Conservation (phyloP, 1,140 invertebrate genomes). For the Ceratosolen solmsi region DNA sequence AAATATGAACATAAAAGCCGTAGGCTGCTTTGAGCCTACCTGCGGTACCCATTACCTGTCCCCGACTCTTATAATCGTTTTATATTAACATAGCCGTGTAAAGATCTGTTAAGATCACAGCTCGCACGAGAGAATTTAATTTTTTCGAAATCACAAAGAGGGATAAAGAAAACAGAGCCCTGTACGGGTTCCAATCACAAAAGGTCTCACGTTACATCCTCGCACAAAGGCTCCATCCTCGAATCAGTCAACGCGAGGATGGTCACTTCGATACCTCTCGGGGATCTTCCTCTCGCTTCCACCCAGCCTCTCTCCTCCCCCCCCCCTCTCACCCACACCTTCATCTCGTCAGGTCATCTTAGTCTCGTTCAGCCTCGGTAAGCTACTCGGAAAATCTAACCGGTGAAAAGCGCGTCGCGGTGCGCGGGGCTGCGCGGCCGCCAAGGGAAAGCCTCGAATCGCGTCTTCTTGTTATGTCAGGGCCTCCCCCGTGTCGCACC, state of each 20-base stretch:
- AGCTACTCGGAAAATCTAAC: neutral
- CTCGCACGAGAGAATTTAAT: neutral
- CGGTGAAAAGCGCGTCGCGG: neutral
- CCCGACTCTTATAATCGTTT: neutral
- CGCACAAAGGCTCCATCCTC: slow-evolving; percentile 51
- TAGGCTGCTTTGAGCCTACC: neutral
- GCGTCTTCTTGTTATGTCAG: slow-evolving; percentile 62
- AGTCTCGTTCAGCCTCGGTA: no score
- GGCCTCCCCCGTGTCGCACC: slow-evolving; percentile 24
- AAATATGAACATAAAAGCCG: neutral
- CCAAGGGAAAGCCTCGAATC: neutral
- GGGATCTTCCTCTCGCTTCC: slow-evolving; percentile 52
- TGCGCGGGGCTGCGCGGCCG: no score
- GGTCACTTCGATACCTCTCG: slow-evolving; percentile 63
- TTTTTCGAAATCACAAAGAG: slow-evolving; percentile 1
- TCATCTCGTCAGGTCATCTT: no score
- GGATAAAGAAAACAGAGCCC: slow-evolving; percentile 6
- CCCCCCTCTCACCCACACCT: neutral
- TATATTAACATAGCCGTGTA: neutral
- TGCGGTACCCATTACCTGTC: neutral
- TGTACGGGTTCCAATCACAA: slow-evolving; percentile 22
- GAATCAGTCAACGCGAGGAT: slow-evolving; percentile 62
- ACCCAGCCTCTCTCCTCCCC: neutral
- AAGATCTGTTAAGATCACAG: neutral
- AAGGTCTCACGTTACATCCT: slow-evolving; percentile 47